A percentile compares a stretch with the other conserved stretches of the same genome.
phyloP scores from a whole-genome alignment of 37 sponge, comb jelly and placozoan genomes.

The Beroe ovata region DNA sequence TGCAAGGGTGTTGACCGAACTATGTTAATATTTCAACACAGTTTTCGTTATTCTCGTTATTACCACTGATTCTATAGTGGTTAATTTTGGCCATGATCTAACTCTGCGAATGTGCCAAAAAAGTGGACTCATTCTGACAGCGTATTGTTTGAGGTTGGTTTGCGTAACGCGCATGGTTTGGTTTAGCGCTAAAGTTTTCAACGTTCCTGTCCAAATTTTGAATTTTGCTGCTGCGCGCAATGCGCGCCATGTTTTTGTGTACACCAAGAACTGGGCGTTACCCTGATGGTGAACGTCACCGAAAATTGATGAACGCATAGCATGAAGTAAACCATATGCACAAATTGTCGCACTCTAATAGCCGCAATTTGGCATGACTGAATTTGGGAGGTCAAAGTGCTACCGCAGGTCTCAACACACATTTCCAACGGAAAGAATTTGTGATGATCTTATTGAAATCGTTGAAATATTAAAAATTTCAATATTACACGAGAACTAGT shows the following conservation, averaged over 20 bases:
- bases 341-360: too few species aligned
- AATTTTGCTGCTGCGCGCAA: not conserved
- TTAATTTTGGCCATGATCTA: not conserved
- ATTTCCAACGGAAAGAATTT: too few species aligned
- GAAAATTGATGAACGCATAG: not conserved
- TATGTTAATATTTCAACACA: too few species aligned
- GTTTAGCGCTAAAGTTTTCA: not conserved
- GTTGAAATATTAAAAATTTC: too few species aligned
- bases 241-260: not conserved
- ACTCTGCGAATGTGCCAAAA: not conserved
- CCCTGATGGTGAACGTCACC: not conserved
- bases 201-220: not conserved
- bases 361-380: too few species aligned
- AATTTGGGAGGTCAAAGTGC: too few species aligned
- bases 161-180: not conserved
- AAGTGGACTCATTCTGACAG: not conserved
- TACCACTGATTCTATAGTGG: not conserved
- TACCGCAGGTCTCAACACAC: too few species aligned
- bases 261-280: not conserved
- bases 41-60: not conserved
- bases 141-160: not conserved
- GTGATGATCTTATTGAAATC: too few species aligned
- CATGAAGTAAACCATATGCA: too few species aligned
- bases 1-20: too few species aligned
- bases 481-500: too few species aligned